Evolutionary conservation across 1,140 invertebrate genomes (phyloP), one percentile per base, ranked within the genome.

Genomic region (Drosophila tristis): DNA sequence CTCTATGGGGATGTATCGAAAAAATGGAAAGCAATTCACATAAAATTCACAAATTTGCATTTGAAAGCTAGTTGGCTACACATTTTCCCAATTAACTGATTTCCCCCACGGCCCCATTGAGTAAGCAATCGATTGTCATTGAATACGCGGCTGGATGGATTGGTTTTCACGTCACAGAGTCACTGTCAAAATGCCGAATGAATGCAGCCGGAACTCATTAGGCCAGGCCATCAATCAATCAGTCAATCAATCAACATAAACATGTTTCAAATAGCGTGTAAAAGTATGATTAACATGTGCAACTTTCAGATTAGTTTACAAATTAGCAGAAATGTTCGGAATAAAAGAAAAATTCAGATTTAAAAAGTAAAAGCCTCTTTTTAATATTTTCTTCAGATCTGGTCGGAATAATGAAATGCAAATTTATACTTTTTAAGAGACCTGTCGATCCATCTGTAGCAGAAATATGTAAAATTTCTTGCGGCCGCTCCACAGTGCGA

Each of bases 71-170:
- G 66, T 35, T 70, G 35, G 66, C 26, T 70, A 50, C 66, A 35
- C 26, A 23, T 70, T 11, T 71, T 70, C 45, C 65, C 65, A 71
- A 20, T 58, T 58, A 71, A 70, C 70, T 71, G 67, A 70, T 58
- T 70, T 71, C 53, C 65, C 51, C 9, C 53, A 29, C 39, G 45
- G 26, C 44, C 8, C 42, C 53, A 35, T 6, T 29, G 54, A 35
- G 35, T 70, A 23, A n/a, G 44, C 64, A 57, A 68, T 70, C 66
- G 57, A 68, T 45, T 70, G 66, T 70, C 67, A 58, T 15, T 66
- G 64, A 49, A 45, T 15, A 23, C 8, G 20, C 39, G 25, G 8
- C 25, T 26, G 53, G 26, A 50, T 70, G 67, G 53, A 71, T 71
- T 71, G 58, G 65, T 70, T 58, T 71, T 70, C 67, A 49, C 64